A percentile compares a stretch with the other conserved stretches of the same genome.
These are phyloP conservation scores for Diarsia dahlii DNA, from an alignment of 2,888 invertebrate genomes.

Conservation along the genomic window DNA sequence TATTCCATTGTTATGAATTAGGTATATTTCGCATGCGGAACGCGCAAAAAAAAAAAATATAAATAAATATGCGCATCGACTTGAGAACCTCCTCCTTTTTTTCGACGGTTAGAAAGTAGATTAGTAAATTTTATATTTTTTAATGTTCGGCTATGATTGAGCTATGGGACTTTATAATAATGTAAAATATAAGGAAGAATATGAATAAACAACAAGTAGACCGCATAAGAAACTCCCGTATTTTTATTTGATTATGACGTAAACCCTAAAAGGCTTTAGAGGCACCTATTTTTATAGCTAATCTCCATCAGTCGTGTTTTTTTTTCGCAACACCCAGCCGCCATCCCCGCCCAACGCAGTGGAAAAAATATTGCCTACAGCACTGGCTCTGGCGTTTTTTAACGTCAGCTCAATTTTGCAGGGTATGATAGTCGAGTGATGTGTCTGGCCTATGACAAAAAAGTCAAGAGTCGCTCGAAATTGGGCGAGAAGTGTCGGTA, in stretches of 20 bases:
- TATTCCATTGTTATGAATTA: background rate
- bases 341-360: slow-evolving; percentile 49
- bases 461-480: slow-evolving; percentile 61
- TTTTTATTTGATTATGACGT: slow-evolving; percentile 22
- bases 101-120: background rate
- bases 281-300: slow-evolving; percentile 49
- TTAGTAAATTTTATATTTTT: background rate
- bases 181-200: too few species aligned
- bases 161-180: too few species aligned
- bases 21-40: background rate
- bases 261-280: slow-evolving; percentile 37
- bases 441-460: slow-evolving; percentile 69
- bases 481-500: slow-evolving; percentile 52
- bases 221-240: background rate
- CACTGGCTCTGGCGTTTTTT: slow-evolving; percentile 60
- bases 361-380: slow-evolving; percentile 70
- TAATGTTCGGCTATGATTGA: too few species aligned
- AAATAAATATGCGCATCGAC: too few species aligned
- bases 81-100: too few species aligned
- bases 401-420: slow-evolving; percentile 69
- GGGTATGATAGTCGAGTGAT: slow-evolving; percentile 69
- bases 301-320: slow-evolving; percentile 45
- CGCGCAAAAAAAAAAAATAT: too few species aligned
- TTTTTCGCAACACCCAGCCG: slow-evolving; percentile 27
- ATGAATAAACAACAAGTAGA: background rate